Evolutionary conservation across 2,797 vertebrate genomes (phyloP), one percentile per base, ranked within the genome.

Genomic region (Microchirus variegatus): DNA sequence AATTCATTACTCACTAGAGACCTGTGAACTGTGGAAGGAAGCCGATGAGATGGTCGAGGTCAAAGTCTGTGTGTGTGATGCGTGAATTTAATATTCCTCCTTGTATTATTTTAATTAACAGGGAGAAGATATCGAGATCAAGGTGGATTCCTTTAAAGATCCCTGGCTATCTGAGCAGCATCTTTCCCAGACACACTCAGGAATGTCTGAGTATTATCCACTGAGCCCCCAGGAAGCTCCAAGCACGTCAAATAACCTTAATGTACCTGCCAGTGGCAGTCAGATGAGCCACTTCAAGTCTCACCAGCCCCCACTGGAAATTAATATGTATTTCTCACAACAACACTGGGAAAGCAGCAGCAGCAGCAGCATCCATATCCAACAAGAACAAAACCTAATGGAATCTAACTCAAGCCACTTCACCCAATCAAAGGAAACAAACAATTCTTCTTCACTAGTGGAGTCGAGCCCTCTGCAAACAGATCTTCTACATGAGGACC

Each of bases 91-190:
- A 78, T 53, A 43, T 10, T 56, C 7, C 17, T 50, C 13, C 43
- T 60, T 10, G 56, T 67, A 40, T 75, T 58, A 63, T 69, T 85
- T 62, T 87, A 81, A 49, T 72, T 73, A 79, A 76, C 85, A 93
- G 92, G 79, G 47, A 47, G 55, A 78, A 51, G 77, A 81, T 31
- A 37, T 0, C 49, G 43, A 4, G 12, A 19, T 7, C 44, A 63
- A 57, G 22, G 45, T 5, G 31, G 77, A 77, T 51, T 68, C 70
- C 54, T 45, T 46, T 35, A 61, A 75, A 75, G 62, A 56, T 54
- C 63, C 58, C 26, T 50, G 62, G 53, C 51, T 57, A 59, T 47
- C 73, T 11, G 59, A 73, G 46, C 77, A 80, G 41, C 71, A 71
- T 63, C 50, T 78, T 63, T 83, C 82, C 65, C 87, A 82, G 73